Percentiles rank a stretch among this genome's conserved stretches.
phyloP scores from a whole-genome alignment of 1,140 invertebrate species.

The Pseudomyrmex cubaensis region DNA sequence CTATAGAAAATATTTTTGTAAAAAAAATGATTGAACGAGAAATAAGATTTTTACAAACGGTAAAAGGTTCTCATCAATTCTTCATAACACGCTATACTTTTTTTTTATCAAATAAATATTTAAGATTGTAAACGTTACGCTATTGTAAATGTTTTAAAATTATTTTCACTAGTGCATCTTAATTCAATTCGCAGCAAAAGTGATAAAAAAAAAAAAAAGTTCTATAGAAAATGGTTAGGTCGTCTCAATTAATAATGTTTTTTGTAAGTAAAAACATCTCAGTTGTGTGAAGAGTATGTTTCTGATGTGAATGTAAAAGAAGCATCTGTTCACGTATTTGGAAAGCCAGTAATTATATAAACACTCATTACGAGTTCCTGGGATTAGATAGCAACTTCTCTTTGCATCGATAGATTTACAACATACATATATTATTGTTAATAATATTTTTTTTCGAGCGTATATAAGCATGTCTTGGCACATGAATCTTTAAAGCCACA shows the following conservation, averaged over 20 bases:
- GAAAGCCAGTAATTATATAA: slow-evolving; percentile 45
- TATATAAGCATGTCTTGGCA: slow-evolving; percentile 66
- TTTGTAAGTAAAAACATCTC: background rate
- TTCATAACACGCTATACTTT: too few relatives aligned
- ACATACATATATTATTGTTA: slow-evolving; percentile 22
- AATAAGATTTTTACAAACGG: too few relatives aligned
- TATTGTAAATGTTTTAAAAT: background rate
- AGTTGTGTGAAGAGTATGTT: slow-evolving; percentile 23
- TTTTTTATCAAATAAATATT: too few relatives aligned
- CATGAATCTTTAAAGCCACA: slow-evolving; percentile 63
- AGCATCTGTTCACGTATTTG: slow-evolving; percentile 21
- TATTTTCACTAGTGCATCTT: background rate
- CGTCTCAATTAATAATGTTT: background rate
- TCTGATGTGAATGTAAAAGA: slow-evolving; percentile 38
- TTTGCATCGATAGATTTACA: slow-evolving; percentile 36
- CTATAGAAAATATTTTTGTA: too few relatives aligned
- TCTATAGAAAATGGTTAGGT: background rate
- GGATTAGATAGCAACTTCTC: slow-evolving; percentile 24
- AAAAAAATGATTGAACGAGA: too few relatives aligned
- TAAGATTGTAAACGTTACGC: too few relatives aligned
- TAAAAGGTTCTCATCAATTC: too few relatives aligned
- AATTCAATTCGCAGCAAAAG: slow-evolving; percentile 20
- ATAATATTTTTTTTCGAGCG: slow-evolving; percentile 24
- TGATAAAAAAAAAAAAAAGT: slow-evolving; percentile 2
- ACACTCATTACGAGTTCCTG: slow-evolving; percentile 53